phyloP scores from a whole-genome alignment of 2,888 invertebrate species.

The Barypeithes pellucidus region DNA sequence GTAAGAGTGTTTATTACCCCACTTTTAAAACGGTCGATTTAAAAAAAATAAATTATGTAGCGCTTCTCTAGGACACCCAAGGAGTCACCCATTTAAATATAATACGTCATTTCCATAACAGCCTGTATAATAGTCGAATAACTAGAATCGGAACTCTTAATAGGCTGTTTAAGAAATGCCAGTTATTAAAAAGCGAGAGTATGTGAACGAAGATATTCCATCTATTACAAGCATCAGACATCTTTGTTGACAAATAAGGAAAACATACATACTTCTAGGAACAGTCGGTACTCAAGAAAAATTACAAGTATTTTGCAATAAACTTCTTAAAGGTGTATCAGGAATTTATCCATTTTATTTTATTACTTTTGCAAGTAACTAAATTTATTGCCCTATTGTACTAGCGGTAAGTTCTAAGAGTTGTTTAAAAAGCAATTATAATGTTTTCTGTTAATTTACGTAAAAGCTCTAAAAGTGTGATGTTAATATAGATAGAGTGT shows the following conservation, averaged over 20 bases:
- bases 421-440: constrained; percentile 57
- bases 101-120: too few relatives aligned
- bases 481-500: constrained; percentile 6
- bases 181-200: too few relatives aligned
- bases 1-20: too few relatives aligned
- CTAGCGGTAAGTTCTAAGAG: constrained; percentile 53
- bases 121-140: too few relatives aligned
- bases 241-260: constrained; percentile 5
- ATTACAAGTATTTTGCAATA: constrained; percentile 14
- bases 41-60: too few relatives aligned
- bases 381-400: constrained; percentile 54
- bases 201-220: neutral
- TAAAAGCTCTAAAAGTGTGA: neutral
- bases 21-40: too few relatives aligned
- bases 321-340: constrained; percentile 2
- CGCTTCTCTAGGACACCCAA: too few relatives aligned
- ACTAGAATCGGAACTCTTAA: too few relatives aligned
- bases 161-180: too few relatives aligned
- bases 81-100: too few relatives aligned
- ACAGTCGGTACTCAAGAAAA: neutral
- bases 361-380: constrained; percentile 41
- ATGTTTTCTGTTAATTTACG: constrained; percentile 20
- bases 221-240: constrained; percentile 3
- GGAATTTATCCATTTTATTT: constrained; percentile 15
- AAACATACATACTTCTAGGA: constrained; percentile 14